Conservation (phyloP, 2,113 vertebrate species). For the Melanerpes aurifrons region DNA sequence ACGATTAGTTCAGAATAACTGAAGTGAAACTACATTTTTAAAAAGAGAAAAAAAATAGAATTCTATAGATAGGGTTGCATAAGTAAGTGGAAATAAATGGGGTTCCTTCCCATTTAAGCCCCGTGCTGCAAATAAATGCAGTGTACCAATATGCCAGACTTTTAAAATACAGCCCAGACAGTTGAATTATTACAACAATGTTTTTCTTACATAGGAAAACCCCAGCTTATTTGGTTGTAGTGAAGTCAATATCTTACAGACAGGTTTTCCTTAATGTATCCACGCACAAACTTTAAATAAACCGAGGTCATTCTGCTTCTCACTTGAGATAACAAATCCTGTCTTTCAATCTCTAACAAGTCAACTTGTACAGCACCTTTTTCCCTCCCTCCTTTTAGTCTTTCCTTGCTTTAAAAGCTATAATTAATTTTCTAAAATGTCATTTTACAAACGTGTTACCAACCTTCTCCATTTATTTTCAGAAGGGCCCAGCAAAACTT, state of each 20-base stretch:
- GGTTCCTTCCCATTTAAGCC: neutral
- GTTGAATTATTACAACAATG: neutral
- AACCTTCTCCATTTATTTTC: neutral
- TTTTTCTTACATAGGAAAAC: neutral
- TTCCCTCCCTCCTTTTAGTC: neutral
- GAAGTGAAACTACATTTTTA: neutral
- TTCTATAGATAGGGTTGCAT: neutral
- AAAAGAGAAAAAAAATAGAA: neutral
- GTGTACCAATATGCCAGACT: neutral
- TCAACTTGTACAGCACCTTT: neutral
- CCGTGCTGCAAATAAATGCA: neutral
- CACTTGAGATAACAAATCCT: neutral
- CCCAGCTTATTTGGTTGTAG: conserved; percentile 29
- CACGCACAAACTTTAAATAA: neutral
- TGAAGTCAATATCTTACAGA: conserved; percentile 18
- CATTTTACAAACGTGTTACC: neutral
- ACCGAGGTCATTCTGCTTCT: neutral
- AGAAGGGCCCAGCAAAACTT: neutral
- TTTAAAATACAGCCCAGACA: conserved; percentile 26
- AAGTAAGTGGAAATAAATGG: conserved; percentile 8
- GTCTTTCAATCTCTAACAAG: neutral
- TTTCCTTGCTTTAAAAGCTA: neutral
- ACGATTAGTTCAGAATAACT: neutral
- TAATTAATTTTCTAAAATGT: neutral
- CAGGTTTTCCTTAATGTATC: neutral